Percentiles rank a stretch among this genome's conserved stretches.
Evolutionary conservation across 1,140 invertebrate genomes (phyloP).

Genomic region (Teleogryllus occipitalis): DNA sequence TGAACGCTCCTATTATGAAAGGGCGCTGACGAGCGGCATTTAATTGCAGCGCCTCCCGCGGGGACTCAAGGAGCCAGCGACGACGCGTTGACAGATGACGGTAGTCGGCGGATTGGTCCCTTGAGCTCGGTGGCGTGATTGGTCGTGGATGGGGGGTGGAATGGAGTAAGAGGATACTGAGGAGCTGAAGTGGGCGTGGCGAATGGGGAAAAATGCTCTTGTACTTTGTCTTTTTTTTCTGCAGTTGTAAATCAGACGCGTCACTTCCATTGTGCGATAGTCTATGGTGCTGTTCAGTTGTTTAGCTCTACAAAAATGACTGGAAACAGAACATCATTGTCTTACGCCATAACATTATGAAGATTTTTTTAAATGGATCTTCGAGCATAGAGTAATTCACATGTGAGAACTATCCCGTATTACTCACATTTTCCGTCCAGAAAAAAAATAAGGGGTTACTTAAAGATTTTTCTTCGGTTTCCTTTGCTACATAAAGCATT

Average conservation of each 20-base stretch:
- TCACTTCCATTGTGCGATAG: not conserved
- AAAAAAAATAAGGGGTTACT: too few species aligned
- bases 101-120: not conserved
- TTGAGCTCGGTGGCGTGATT: not conserved
- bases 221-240: not conserved
- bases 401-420: too few species aligned
- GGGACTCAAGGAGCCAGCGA: not conserved
- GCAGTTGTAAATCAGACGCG: not conserved
- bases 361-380: too few species aligned
- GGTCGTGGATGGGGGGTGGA: not conserved
- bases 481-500: too few species aligned
- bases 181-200: not conserved
- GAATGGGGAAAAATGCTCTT: not conserved
- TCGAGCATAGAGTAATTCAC: too few species aligned
- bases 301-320: too few species aligned
- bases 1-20: not conserved
- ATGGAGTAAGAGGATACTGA: not conserved
- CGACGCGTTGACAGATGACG: not conserved
- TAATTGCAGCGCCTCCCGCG: not conserved
- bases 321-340: too few species aligned
- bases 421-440: too few species aligned
- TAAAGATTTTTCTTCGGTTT: too few species aligned
- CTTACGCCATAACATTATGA: too few species aligned
- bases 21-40: not conserved
- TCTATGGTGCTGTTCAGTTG: too few species aligned